Percentiles rank a stretch among this genome's conserved stretches.
These are phyloP conservation scores for Dicrostonyx torquatus DNA, from an alignment of 2,797 vertebrate genomes.

Conservation along the genomic window DNA sequence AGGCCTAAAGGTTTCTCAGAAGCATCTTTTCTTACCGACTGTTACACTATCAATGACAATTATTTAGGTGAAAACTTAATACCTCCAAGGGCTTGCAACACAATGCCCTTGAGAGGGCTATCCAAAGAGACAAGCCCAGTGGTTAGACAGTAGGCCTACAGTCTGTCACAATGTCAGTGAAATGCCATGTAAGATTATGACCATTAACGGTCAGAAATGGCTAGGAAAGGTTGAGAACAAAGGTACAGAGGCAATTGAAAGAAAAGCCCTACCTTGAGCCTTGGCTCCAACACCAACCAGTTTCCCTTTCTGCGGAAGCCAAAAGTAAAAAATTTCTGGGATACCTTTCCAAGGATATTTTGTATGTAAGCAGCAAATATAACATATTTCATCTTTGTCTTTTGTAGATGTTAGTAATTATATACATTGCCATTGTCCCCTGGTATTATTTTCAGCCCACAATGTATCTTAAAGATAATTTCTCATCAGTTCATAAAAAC, in stretches of 20 bases:
- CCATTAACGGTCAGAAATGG: not conserved
- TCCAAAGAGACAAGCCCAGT: not conserved
- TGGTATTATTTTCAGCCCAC: not conserved
- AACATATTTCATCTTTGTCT: not conserved
- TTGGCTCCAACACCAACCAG: not conserved
- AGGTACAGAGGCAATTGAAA: not conserved
- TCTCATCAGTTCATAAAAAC: not conserved
- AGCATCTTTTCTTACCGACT: not conserved
- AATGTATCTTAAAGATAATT: not conserved
- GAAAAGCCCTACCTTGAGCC: not conserved
- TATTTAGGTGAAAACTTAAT: not conserved
- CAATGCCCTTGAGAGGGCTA: not conserved
- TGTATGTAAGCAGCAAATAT: not conserved
- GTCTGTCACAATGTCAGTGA: not conserved
- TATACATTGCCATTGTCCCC: not conserved
- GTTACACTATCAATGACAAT: not conserved
- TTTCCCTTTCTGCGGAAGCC: not conserved
- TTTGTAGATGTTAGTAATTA: not conserved
- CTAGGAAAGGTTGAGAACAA: not conserved
- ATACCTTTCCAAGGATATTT: not conserved
- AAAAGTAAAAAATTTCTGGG: not conserved
- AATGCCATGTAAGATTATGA: not conserved
- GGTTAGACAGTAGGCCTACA: not conserved
- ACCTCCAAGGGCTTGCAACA: not conserved
- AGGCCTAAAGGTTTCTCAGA: not conserved